These are phyloP conservation scores for Prionailurus viverrinus DNA, from an alignment of 2,113 vertebrate genomes.

Conservation along the genomic window DNA sequence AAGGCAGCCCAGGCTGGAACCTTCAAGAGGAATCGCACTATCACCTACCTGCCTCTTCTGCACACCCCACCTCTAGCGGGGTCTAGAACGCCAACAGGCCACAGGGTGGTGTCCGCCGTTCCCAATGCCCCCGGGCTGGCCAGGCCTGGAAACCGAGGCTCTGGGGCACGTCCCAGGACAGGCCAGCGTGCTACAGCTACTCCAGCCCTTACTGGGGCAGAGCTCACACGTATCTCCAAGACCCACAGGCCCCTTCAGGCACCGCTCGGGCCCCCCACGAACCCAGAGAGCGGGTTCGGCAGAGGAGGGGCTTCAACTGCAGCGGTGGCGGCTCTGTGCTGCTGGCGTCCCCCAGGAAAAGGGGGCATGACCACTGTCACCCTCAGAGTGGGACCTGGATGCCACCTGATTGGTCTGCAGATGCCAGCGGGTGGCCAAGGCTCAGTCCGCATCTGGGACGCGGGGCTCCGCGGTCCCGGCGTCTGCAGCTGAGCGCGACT, in stretches of 20 bases:
- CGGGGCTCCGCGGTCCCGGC: fast-evolving
- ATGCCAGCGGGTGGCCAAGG: neutral
- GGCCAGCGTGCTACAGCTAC: neutral
- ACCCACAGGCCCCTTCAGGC: neutral
- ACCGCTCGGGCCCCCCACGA: too few relatives aligned
- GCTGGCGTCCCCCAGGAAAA: neutral
- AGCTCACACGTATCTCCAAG: neutral
- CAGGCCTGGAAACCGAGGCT: neutral
- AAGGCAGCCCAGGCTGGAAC: neutral
- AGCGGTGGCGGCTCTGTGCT: neutral
- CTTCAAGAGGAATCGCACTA: neutral
- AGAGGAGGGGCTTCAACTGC: neutral
- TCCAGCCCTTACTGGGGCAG: fast-evolving
- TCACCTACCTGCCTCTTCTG: neutral
- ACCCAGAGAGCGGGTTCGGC: too few relatives aligned
- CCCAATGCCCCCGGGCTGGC: too few relatives aligned
- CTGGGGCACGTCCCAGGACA: fast-evolving
- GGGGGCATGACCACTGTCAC: neutral
- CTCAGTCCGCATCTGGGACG: neutral
- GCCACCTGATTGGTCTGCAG: neutral
- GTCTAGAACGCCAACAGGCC: too few relatives aligned
- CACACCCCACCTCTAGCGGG: neutral
- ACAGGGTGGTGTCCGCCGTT: neutral
- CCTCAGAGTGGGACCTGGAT: neutral
- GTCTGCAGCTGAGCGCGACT: neutral